phyloP scores from a whole-genome alignment of 1,140 invertebrate species.

The Copidosoma floridanum region DNA sequence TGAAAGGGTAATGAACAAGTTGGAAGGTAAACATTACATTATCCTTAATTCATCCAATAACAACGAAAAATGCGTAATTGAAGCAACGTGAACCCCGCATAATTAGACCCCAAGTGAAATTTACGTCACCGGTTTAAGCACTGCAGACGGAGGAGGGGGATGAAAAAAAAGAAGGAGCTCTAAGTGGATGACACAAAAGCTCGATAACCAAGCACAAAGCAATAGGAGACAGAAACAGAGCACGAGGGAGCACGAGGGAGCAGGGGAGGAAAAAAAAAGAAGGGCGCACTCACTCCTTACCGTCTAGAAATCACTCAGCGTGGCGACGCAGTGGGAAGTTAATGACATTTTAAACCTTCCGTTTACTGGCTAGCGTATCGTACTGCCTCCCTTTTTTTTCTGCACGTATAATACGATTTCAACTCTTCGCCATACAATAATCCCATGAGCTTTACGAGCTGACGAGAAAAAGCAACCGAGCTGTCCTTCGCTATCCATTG shows the following conservation, averaged over 20 bases:
- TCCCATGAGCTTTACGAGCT: constrained; percentile 49
- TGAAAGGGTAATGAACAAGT: too few species aligned
- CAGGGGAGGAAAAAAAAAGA: neutral
- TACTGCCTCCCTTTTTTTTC: neutral
- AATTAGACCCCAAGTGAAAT: constrained; percentile 5
- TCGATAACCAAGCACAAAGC: constrained; percentile 7
- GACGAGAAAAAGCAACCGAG: too few species aligned
- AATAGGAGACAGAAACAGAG: neutral
- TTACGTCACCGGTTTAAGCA: constrained; percentile 1
- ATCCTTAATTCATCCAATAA: too few species aligned
- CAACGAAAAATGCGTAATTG: neutral
- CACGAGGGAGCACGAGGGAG: neutral
- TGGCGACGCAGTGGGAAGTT: constrained; percentile 24
- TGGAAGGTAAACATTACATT: too few species aligned
- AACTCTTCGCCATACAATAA: constrained; percentile 45
- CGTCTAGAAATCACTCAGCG: neutral
- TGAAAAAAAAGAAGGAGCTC: too few species aligned
- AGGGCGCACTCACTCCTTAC: too few species aligned
- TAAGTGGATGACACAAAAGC: constrained; percentile 5
- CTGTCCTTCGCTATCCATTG: too few species aligned
- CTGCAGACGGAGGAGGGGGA: too few species aligned
- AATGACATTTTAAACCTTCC: constrained; percentile 43
- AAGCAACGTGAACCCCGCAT: neutral
- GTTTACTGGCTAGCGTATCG: constrained; percentile 33
- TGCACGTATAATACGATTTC: constrained; percentile 45